A percentile compares a stretch with the other conserved stretches of the same genome.
phyloP scores from a whole-genome alignment of 2,113 vertebrate genomes.

The Erpornis zantholeuca region DNA sequence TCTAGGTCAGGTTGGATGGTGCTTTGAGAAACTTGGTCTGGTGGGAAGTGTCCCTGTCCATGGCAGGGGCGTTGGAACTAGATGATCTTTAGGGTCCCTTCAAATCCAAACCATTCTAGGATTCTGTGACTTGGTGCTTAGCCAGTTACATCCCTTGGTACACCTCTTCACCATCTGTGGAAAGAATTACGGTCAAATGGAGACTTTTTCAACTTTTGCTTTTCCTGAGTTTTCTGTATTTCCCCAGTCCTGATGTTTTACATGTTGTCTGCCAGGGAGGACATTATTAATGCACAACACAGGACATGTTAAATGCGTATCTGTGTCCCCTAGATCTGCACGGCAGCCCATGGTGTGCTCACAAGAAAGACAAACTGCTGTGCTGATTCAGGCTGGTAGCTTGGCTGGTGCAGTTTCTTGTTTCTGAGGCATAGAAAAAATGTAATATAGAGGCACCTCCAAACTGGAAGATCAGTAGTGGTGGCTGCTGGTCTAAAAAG shows the following conservation, averaged over 20 bases:
- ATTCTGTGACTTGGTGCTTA: neutral
- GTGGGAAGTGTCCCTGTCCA: neutral
- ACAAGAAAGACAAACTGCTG: neutral
- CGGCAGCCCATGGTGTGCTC: neutral
- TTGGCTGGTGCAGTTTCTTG: neutral
- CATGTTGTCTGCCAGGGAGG: neutral
- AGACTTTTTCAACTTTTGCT: neutral
- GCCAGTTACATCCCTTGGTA: neutral
- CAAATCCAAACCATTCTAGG: neutral
- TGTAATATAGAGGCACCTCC: neutral
- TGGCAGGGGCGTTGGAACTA: neutral
- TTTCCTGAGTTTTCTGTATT: neutral
- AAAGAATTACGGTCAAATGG: neutral
- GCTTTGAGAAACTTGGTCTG: neutral
- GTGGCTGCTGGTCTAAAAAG: neutral
- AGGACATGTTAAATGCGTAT: accelerated
- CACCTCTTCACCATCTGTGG: neutral
- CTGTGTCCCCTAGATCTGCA: neutral
- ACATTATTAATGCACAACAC: neutral
- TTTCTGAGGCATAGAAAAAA: neutral
- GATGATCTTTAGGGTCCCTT: neutral
- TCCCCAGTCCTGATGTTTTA: neutral
- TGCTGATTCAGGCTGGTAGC: neutral
- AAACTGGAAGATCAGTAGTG: neutral
- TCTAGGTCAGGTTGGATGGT: neutral